Percentiles rank a stretch among this genome's conserved stretches.
phyloP scores from a whole-genome alignment of 1,140 invertebrate species.

The Eurosta solidaginis region DNA sequence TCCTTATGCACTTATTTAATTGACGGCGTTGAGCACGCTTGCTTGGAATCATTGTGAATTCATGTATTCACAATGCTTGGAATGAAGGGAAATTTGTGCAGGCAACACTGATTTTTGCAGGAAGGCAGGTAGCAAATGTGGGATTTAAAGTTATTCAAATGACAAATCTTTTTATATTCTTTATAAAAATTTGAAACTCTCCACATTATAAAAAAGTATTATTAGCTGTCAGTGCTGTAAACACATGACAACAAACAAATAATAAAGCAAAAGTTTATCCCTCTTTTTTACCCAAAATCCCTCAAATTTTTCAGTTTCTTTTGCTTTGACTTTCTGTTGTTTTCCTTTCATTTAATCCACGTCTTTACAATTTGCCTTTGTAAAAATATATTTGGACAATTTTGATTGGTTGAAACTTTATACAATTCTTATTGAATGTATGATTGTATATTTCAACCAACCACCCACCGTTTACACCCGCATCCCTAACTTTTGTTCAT shows the following conservation, averaged over 20 bases:
- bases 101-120: not conserved
- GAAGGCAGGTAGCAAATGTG: too few species aligned
- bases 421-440: too few species aligned
- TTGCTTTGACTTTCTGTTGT: not conserved
- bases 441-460: too few species aligned
- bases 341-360: not conserved
- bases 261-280: too few species aligned
- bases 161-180: not conserved
- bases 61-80: too few species aligned
- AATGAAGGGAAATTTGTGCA: too few species aligned
- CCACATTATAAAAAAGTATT: too few species aligned
- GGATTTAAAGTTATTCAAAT: not conserved
- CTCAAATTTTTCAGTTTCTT: not conserved
- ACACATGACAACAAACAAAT: too few species aligned
- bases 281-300: not conserved
- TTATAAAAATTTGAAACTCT: not conserved
- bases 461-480: too few species aligned
- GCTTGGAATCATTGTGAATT: too few species aligned
- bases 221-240: too few species aligned
- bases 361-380: not conserved
- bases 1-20: not conserved
- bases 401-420: slow-evolving; percentile 17
- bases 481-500: too few species aligned
- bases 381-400: slow-evolving; percentile 1
- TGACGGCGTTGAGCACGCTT: not conserved